Evolutionary conservation across 2,888 invertebrate genomes (phyloP).

Genomic region (Eupeodes latifasciatus): DNA sequence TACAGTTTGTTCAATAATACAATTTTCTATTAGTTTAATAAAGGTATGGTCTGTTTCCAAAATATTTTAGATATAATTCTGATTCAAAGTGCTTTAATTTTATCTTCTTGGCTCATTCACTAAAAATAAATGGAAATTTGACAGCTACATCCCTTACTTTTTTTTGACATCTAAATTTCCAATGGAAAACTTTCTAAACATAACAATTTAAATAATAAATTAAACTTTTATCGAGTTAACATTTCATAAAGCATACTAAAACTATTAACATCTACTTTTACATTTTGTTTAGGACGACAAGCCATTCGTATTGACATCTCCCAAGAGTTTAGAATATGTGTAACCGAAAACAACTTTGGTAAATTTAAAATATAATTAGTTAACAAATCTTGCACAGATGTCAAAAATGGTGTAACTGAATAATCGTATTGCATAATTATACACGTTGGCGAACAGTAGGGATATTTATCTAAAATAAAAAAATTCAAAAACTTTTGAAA

Average conservation of each 20-base stretch:
- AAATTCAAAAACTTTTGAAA: background rate
- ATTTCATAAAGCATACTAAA: constrained; percentile 79
- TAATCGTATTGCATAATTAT: constrained; percentile 90
- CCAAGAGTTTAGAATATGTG: constrained; percentile 96
- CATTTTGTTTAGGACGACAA: constrained; percentile 86
- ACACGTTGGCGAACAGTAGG: constrained; percentile 87
- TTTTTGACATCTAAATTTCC: too few relatives aligned
- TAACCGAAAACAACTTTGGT: constrained; percentile 92
- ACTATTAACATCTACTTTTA: constrained; percentile 77
- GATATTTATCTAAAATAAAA: constrained; percentile 84
- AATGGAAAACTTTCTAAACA: too few relatives aligned
- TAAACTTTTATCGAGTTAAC: constrained; percentile 44
- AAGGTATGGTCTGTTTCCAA: too few relatives aligned
- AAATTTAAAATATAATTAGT: constrained; percentile 90
- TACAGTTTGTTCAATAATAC: too few relatives aligned
- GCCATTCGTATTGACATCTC: constrained; percentile 97
- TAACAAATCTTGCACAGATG: constrained; percentile 89
- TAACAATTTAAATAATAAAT: background rate
- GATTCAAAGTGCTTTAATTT: too few relatives aligned
- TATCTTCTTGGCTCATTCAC: too few relatives aligned
- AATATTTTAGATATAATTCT: too few relatives aligned
- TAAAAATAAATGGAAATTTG: too few relatives aligned
- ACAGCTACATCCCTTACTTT: too few relatives aligned
- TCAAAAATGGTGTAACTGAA: constrained; percentile 90
- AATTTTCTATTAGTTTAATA: too few relatives aligned